Evolutionary conservation across 2,888 invertebrate genomes (phyloP).

Genomic region (Tuta absoluta): DNA sequence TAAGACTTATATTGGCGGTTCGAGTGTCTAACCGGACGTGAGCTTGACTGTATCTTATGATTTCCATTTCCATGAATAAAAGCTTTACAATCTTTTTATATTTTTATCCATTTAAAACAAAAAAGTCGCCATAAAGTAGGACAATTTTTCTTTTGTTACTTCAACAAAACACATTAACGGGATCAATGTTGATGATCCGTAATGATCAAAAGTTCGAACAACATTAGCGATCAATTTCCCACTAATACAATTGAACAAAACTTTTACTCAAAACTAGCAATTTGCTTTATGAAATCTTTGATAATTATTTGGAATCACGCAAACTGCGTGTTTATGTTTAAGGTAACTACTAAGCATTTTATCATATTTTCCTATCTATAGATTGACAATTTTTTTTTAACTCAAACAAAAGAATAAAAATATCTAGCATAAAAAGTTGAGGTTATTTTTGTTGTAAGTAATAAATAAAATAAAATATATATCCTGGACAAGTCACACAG

Average conservation of each 20-base stretch:
- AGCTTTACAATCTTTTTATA: no score
- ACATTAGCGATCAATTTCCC: slow-evolving; percentile 76
- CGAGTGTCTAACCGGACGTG: no score
- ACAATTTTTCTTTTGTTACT: slow-evolving; percentile 17
- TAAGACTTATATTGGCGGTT: no score
- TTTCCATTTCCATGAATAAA: no score
- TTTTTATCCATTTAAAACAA: neutral
- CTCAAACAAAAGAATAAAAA: no score
- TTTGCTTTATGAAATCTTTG: slow-evolving; percentile 75
- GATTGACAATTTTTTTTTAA: no score
- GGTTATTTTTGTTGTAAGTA: no score
- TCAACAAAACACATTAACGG: slow-evolving; percentile 32
- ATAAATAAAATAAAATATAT: no score
- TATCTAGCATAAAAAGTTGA: no score
- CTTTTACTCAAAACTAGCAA: slow-evolving; percentile 73
- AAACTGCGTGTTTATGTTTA: slow-evolving; percentile 48
- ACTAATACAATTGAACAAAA: slow-evolving; percentile 73
- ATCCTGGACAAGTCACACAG: no score
- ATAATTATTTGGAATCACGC: slow-evolving; percentile 77
- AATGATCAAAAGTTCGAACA: slow-evolving; percentile 65
- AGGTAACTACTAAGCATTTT: neutral
- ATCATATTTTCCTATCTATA: no score
- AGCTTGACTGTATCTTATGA: no score
- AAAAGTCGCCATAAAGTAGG: neutral
- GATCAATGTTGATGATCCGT: slow-evolving; percentile 46